Evolutionary conservation across 2,888 invertebrate genomes (phyloP).

Genomic region (Phorcus lineatus): DNA sequence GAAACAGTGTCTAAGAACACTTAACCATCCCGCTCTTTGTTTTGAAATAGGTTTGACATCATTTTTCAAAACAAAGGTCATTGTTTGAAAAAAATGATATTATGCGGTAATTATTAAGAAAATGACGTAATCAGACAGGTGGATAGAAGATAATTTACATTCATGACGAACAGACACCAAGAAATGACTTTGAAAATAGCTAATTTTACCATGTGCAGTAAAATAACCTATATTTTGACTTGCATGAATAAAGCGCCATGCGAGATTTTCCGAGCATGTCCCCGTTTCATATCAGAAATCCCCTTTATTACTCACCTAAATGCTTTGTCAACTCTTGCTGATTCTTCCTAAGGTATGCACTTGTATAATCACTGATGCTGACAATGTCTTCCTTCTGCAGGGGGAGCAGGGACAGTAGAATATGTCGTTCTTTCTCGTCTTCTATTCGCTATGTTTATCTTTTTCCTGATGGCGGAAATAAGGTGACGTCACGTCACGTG

Average conservation of each 20-base stretch:
- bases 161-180: no score
- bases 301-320: not conserved
- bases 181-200: no score
- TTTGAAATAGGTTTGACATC: not conserved
- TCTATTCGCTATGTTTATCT: conserved; percentile 31
- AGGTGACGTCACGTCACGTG: conserved; percentile 48
- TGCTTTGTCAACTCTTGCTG: not conserved
- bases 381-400: not conserved
- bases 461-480: conserved; percentile 43
- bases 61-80: conserved; percentile 9
- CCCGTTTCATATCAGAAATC: not conserved
- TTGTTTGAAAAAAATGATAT: not conserved
- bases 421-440: conserved; percentile 7
- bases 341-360: not conserved
- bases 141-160: no score
- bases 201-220: no score
- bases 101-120: not conserved
- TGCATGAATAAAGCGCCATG: not conserved
- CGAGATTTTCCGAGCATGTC: not conserved
- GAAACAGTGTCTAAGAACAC: not conserved
- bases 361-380: not conserved
- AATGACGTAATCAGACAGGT: no score
- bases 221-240: no score
- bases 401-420: not conserved
- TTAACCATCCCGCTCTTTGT: not conserved